Evolutionary conservation across 2,113 vertebrate genomes (phyloP).

Genomic region (Atlantisia rogersi): DNA sequence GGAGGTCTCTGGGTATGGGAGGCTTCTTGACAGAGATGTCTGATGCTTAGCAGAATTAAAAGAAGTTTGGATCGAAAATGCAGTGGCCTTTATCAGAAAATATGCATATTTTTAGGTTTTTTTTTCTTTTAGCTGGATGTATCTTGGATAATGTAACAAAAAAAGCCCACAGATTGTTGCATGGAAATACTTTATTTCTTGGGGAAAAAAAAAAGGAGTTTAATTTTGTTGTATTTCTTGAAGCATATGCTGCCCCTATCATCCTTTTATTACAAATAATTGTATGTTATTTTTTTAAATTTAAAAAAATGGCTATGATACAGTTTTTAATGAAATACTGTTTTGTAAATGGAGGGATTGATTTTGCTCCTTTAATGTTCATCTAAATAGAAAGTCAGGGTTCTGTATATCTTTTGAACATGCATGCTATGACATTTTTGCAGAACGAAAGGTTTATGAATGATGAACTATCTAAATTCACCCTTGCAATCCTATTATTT

Average conservation of each 20-base stretch:
- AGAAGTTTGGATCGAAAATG: not conserved
- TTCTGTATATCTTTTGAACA: not conserved
- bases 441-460: not conserved
- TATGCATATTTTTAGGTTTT: accelerated
- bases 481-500: not conserved
- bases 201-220: not conserved
- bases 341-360: not conserved
- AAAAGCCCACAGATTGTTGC: not conserved
- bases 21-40: not conserved
- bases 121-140: not conserved
- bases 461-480: not conserved
- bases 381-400: not conserved
- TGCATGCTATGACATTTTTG: not conserved
- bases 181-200: not conserved
- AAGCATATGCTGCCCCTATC: not conserved
- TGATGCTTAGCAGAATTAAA: not conserved
- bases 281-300: not conserved
- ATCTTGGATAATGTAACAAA: not conserved
- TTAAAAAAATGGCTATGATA: not conserved
- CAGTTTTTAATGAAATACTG: not conserved
- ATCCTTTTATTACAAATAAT: not conserved
- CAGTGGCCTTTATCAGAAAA: not conserved
- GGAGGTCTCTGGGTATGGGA: not conserved
- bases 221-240: not conserved
- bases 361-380: not conserved